Base-by-base conservation (phyloP, 1,140 invertebrate species). In the Drosophila lacteicornis region DNA sequence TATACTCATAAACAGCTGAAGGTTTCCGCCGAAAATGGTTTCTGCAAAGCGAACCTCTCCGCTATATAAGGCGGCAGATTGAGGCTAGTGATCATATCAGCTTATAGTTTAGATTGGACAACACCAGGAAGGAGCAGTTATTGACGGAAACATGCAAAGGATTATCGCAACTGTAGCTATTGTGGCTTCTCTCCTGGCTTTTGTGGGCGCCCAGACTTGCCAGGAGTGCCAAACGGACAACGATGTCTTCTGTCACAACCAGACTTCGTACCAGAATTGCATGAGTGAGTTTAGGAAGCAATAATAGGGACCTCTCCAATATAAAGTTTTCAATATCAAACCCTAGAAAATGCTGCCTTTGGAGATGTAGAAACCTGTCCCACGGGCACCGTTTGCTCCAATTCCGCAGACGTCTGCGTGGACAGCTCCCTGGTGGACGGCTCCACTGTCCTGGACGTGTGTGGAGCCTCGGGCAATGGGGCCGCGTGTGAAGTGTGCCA, bases 1-100 rank as follows among this genome's bases (percentile, higher is more conserved):
- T 71, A 62, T 46, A 62, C 12, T 43, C 70, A 82, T 87, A 87
- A 87, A 87, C 59, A 25, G 12, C 17, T 50, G 38, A 69, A 81
- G 78, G 65, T 46, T 63, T 40, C n/a, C 8, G 38, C 36, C 15
- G 19, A 40, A 25, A 19, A n/a, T 36, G 27, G 7, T 57, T 58
- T 74, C 47, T 33, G 65, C 47, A 42, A 55, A 56, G 25, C 27
- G 2, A 45, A 42, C 12, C n/a, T 15, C 9, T 9, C 47, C 1
- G 55, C 25, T 87, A 87, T 86, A 87, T 63, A 86, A 87, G 76
- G 22, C 67, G 9, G 19, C 8, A 51, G 25, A 15, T n/a, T 3
- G 9, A 1, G 53, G 3, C 40, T 7, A 12, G 13, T 13, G 45
- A 42, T 49, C n/a, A 47, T 40, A 58, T 68, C 70, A 80, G 79